Evolutionary conservation across 2,113 vertebrate genomes (phyloP).

Genomic region (Tetrax tetrax): DNA sequence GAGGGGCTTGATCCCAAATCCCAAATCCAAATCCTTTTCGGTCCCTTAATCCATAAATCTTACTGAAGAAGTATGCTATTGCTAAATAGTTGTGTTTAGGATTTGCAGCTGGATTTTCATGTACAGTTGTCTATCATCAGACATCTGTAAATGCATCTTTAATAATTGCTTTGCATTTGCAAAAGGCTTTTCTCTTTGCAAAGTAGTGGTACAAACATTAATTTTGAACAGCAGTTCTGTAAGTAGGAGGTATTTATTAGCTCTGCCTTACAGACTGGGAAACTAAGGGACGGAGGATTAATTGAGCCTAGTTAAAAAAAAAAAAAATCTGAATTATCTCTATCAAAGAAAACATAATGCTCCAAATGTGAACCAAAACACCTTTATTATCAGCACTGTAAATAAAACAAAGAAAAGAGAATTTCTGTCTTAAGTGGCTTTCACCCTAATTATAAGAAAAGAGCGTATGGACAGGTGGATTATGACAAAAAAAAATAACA

Average conservation of each 20-base stretch:
- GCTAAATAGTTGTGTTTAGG: not conserved
- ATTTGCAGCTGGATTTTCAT: constrained; percentile 13
- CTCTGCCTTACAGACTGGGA: not conserved
- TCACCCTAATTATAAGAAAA: not conserved
- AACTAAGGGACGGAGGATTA: not conserved
- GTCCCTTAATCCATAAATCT: constrained; percentile 15
- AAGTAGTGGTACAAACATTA: not conserved
- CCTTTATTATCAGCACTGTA: not conserved
- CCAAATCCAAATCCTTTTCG: constrained; percentile 17
- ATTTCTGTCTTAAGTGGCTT: not conserved
- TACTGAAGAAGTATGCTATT: not conserved
- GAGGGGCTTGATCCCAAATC: not conserved
- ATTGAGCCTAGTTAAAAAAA: not conserved
- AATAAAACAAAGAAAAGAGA: not conserved
- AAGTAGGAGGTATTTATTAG: not conserved
- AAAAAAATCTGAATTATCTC: not conserved
- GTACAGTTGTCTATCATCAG: not conserved
- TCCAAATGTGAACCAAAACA: not conserved
- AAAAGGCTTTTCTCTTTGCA: not conserved
- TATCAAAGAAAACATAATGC: not conserved
- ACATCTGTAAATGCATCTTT: constrained; percentile 1
- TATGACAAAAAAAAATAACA: not conserved
- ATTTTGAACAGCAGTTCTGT: not conserved
- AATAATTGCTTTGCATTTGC: not conserved
- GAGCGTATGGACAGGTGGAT: not conserved